Evolutionary conservation across 2,888 invertebrate species (phyloP).

Genomic region (Acanthococcus lagerstroemiae): DNA sequence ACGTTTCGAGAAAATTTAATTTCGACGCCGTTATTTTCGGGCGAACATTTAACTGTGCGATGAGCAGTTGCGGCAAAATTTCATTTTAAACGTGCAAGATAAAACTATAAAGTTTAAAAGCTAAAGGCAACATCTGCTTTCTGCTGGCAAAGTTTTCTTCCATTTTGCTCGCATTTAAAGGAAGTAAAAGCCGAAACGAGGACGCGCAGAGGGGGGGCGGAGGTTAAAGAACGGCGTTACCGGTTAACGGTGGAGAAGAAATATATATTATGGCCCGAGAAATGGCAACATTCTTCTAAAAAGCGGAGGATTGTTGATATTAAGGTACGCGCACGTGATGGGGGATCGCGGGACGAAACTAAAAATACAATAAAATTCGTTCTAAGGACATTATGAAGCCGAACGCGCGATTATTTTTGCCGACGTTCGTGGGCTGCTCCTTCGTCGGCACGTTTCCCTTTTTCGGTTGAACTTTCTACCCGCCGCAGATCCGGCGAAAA

Average conservation of each 20-base stretch:
- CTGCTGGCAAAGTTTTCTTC: slow-evolving; percentile 27
- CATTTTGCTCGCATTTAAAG: slow-evolving; percentile 18
- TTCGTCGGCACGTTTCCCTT: too few species aligned
- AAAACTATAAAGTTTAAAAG: slow-evolving; percentile 30
- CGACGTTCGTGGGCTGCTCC: too few species aligned
- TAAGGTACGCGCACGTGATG: not conserved
- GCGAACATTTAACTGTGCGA: slow-evolving; percentile 22
- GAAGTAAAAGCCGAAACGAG: slow-evolving; percentile 17
- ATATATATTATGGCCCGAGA: not conserved
- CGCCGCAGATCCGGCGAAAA: too few species aligned
- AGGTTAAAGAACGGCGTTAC: slow-evolving; percentile 10
- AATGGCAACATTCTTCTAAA: slow-evolving; percentile 11
- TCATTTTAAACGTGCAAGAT: slow-evolving; percentile 29
- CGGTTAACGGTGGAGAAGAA: not conserved
- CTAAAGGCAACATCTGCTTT: slow-evolving; percentile 29
- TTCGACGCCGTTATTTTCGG: slow-evolving; percentile 28
- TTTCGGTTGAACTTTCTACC: too few species aligned
- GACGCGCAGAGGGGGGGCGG: not conserved
- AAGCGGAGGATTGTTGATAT: not conserved
- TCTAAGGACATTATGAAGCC: not conserved
- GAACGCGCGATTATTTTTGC: too few species aligned
- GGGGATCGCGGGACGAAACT: not conserved
- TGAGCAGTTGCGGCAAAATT: slow-evolving; percentile 30
- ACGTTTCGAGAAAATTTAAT: slow-evolving; percentile 24
- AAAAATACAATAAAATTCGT: not conserved